These are phyloP conservation scores for Aythya fuligula DNA, from an alignment of 2,797 vertebrate genomes.

Conservation along the genomic window DNA sequence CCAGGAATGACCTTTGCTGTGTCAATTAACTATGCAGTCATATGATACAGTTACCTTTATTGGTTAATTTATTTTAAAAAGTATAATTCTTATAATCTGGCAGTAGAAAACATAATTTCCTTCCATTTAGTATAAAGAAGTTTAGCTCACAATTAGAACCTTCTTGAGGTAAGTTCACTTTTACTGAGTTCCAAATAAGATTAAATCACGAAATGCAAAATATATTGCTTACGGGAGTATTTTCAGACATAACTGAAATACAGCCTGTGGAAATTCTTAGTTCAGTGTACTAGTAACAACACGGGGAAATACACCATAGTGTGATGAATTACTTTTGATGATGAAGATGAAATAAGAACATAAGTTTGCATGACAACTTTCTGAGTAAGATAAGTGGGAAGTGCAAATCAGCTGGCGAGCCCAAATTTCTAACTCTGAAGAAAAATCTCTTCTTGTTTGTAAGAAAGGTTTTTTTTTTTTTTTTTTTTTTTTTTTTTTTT, in stretches of 20 bases:
- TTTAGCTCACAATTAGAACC: background rate
- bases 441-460: background rate
- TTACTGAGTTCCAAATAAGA: background rate
- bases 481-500: no score
- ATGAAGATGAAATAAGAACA: background rate
- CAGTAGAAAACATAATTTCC: background rate
- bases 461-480: background rate
- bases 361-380: background rate
- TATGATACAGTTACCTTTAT: background rate
- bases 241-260: background rate
- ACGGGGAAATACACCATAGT: background rate
- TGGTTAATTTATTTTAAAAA: background rate
- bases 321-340: background rate
- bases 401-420: background rate
- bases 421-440: background rate
- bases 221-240: accelerated
- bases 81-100: background rate
- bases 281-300: background rate
- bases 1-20: background rate
- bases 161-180: background rate
- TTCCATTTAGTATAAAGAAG: background rate
- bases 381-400: background rate
- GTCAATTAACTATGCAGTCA: background rate
- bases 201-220: background rate
- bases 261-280: background rate